These are phyloP conservation scores for Platorchestia sp. DNA, from an alignment of 1,140 invertebrate genomes.

Conservation along the genomic window DNA sequence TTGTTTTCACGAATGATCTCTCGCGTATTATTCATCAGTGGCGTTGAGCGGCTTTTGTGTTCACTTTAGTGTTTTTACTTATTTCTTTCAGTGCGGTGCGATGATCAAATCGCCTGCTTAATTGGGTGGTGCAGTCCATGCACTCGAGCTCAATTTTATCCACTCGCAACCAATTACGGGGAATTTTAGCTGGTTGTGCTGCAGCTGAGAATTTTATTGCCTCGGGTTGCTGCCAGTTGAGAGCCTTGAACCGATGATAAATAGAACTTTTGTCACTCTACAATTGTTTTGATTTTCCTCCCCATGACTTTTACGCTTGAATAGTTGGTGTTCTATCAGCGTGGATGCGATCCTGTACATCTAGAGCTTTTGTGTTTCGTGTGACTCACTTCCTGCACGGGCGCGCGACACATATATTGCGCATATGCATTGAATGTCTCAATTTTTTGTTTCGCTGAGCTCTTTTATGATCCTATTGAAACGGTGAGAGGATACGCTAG, in stretches of 20 bases:
- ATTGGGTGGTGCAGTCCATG: neutral
- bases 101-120: neutral
- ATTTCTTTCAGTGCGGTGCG: neutral
- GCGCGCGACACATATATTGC: no score
- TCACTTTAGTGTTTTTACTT: neutral
- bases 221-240: neutral
- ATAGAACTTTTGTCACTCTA: neutral
- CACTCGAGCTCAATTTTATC: neutral
- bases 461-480: no score
- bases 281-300: neutral
- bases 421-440: no score
- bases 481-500: no score
- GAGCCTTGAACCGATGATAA: neutral
- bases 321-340: neutral
- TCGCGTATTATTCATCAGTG: neutral
- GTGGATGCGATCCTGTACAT: no score
- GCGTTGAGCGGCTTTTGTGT: neutral
- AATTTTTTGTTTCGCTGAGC: no score
- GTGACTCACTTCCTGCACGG: no score
- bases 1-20: neutral
- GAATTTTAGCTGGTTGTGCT: neutral
- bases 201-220: neutral
- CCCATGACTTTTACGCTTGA: neutral
- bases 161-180: neutral
- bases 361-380: no score